Conservation (phyloP, 2,113 vertebrate species). For the Hypomesus transpacificus region DNA sequence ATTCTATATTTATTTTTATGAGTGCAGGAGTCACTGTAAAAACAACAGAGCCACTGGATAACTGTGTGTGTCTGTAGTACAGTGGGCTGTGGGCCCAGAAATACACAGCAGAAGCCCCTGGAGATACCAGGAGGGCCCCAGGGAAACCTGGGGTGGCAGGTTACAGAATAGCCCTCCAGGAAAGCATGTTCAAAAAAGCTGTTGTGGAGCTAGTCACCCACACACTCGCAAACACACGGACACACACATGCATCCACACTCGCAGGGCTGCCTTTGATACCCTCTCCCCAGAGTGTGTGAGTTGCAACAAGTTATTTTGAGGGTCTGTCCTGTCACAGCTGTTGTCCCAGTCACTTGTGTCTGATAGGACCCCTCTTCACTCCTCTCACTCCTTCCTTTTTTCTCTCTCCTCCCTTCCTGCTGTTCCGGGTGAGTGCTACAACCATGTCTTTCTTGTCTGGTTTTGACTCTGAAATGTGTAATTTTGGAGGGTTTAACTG, state of each 20-base stretch:
- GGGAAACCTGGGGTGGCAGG: neutral
- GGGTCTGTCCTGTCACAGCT: constrained; percentile 56
- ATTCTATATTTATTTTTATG: no score
- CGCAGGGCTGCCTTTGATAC: neutral
- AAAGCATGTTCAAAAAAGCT: constrained; percentile 13
- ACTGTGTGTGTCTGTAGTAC: no score
- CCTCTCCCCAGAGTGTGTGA: constrained; percentile 20
- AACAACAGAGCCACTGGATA: no score
- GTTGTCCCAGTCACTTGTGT: constrained; percentile 40
- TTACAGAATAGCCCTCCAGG: constrained; percentile 11
- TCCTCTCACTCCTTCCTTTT: constrained; percentile 26
- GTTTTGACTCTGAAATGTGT: no score
- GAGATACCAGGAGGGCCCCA: neutral
- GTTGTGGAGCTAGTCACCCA: neutral
- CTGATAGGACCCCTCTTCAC: constrained; percentile 37
- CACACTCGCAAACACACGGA: neutral
- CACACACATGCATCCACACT: neutral
- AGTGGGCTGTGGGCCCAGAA: no score
- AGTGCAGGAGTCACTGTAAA: no score
- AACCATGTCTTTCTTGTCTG: no score
- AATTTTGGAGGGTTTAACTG: no score
- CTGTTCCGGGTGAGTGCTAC: constrained; percentile 19
- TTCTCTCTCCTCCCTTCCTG: constrained; percentile 35
- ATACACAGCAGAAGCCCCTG: neutral
- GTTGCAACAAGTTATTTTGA: constrained; percentile 66